Evolutionary conservation across 2,888 invertebrate genomes (phyloP).

Genomic region (Mimachlamys varia): DNA sequence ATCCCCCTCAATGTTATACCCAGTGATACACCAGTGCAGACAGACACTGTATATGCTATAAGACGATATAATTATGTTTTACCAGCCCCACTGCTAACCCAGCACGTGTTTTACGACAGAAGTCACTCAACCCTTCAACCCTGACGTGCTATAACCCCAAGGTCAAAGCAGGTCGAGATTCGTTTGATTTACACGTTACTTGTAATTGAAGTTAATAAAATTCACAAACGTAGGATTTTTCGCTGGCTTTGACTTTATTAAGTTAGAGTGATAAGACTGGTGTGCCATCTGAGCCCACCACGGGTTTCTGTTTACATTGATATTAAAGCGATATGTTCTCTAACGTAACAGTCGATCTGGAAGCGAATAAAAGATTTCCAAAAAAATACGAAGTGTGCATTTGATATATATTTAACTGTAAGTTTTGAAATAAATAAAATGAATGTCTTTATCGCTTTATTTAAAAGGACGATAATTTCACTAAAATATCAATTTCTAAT

Average conservation of each 20-base stretch:
- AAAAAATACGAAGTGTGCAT: too few relatives aligned
- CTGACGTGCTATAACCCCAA: neutral
- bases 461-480: too few relatives aligned
- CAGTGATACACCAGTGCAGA: neutral
- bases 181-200: slow-evolving; percentile 12
- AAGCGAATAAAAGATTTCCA: too few relatives aligned
- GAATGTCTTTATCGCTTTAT: too few relatives aligned
- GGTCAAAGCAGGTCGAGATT: neutral
- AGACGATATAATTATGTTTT: neutral
- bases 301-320: neutral
- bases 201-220: slow-evolving; percentile 22
- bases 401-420: too few relatives aligned
- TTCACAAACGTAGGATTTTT: neutral
- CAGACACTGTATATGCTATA: neutral
- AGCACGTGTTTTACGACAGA: slow-evolving; percentile 31
- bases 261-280: neutral
- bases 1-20: too few relatives aligned
- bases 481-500: too few relatives aligned
- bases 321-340: neutral
- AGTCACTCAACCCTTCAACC: slow-evolving; percentile 6
- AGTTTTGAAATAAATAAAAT: too few relatives aligned
- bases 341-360: too few relatives aligned
- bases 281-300: neutral
- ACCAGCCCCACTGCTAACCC: neutral
- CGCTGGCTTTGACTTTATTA: neutral